These are phyloP conservation scores for Cryptophagus acutangulus DNA, from an alignment of 2,888 invertebrate genomes.

Conservation along the genomic window DNA sequence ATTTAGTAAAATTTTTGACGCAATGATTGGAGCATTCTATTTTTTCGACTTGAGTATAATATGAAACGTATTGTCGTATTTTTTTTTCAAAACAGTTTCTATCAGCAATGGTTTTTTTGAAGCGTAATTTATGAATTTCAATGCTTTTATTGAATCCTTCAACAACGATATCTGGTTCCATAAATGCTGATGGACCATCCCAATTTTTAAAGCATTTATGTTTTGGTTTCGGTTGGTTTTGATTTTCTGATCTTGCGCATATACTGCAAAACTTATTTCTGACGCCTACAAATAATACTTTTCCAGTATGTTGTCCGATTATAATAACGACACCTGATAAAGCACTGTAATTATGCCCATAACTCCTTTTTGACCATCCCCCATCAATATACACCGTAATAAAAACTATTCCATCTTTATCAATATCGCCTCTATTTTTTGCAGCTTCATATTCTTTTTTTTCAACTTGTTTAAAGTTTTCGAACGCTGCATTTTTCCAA, in stretches of 20 bases:
- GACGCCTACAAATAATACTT: slow-evolving; percentile 22
- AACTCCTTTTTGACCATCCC: slow-evolving; percentile 19
- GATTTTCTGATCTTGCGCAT: slow-evolving; percentile 13
- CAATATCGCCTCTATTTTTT: slow-evolving; percentile 8
- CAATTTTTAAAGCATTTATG: slow-evolving; percentile 27
- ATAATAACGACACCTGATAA: slow-evolving; percentile 19
- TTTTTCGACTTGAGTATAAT: no score
- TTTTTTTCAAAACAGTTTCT: no score
- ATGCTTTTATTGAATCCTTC: slow-evolving; percentile 20
- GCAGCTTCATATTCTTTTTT: slow-evolving; percentile 7
- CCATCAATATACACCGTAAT: slow-evolving; percentile 22
- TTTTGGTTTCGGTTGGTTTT: slow-evolving; percentile 4
- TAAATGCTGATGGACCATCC: slow-evolving; percentile 15
- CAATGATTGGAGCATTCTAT: no score
- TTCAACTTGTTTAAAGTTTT: no score
- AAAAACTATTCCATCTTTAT: slow-evolving; percentile 15
- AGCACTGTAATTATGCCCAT: slow-evolving; percentile 16
- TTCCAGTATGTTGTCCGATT: slow-evolving; percentile 16
- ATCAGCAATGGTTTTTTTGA: slow-evolving; percentile 20
- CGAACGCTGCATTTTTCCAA: no score
- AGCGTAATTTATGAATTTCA: slow-evolving; percentile 19
- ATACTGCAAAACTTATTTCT: slow-evolving; percentile 22
- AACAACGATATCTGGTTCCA: slow-evolving; percentile 22
- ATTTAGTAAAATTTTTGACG: no score
- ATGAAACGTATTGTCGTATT: no score